Percentiles rank a stretch among this genome's conserved stretches.
Evolutionary conservation across 2,797 vertebrate species (phyloP).

Genomic region (Sebastes steindachneri): DNA sequence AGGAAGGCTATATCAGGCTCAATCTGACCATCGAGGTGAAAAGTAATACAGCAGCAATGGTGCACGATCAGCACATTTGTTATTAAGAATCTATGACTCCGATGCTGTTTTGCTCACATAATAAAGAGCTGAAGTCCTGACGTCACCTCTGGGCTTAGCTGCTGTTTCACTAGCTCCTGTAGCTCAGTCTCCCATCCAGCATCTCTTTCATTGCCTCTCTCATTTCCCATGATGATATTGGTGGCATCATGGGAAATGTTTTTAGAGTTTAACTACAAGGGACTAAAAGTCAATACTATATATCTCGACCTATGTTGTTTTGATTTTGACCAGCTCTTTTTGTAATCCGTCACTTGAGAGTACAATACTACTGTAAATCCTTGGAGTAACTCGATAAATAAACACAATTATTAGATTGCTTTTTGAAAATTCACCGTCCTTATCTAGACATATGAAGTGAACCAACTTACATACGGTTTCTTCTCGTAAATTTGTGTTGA

Average conservation of each 20-base stretch:
- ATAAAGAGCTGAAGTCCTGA: background rate
- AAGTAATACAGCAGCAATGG: slow-evolving; percentile 51
- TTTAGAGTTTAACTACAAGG: background rate
- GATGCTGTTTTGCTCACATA: background rate
- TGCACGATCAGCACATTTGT: slow-evolving; percentile 19
- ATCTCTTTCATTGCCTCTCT: background rate
- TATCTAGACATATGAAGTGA: background rate
- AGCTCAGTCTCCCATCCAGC: background rate
- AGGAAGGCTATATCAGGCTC: slow-evolving; percentile 42
- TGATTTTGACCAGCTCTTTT: background rate
- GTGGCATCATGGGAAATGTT: background rate
- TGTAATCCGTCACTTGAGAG: background rate
- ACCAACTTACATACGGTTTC: background rate
- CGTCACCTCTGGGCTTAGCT: background rate
- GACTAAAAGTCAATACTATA: background rate
- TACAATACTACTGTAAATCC: background rate
- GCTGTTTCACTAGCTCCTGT: background rate
- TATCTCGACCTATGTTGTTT: background rate
- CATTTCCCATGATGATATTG: no score
- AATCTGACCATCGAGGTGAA: slow-evolving; percentile 60
- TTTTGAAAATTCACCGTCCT: background rate
- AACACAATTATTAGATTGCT: background rate
- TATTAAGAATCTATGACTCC: slow-evolving; percentile 19
- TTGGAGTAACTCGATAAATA: background rate
- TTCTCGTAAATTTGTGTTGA: no score